Conservation (phyloP, 1,140 invertebrate genomes). For the Drosophila subobscura region DNA sequence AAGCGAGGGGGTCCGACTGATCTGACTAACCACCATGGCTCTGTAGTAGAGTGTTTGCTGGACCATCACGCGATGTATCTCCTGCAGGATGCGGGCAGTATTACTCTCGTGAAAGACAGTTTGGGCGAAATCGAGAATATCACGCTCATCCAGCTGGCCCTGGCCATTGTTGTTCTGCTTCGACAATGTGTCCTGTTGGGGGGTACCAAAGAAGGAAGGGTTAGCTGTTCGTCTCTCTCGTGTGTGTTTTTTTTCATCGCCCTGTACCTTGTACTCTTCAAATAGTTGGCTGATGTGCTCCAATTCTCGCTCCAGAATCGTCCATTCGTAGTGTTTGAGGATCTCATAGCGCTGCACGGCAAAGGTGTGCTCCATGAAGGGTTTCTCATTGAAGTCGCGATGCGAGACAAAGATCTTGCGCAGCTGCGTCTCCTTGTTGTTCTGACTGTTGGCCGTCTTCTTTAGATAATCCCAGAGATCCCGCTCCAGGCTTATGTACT, state of each 20-base stretch:
- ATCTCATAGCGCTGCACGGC: conserved; percentile 58
- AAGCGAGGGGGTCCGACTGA: neutral
- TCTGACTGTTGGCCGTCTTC: conserved; percentile 57
- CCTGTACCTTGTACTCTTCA: conserved; percentile 63
- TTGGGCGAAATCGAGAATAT: conserved; percentile 87
- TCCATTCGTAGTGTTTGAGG: conserved; percentile 77
- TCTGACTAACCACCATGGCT: conserved; percentile 86
- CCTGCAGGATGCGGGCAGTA: conserved; percentile 69
- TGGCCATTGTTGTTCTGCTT: conserved; percentile 39
- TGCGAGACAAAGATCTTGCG: conserved; percentile 74
- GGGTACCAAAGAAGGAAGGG: neutral
- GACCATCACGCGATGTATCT: conserved; percentile 73
- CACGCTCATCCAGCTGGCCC: conserved; percentile 75
- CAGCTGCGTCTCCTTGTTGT: conserved; percentile 65
- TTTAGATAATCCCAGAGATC: conserved; percentile 71
- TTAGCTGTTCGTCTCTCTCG: neutral
- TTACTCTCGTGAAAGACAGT: conserved; percentile 84
- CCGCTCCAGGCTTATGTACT: conserved; percentile 84
- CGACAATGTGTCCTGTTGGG: conserved; percentile 22
- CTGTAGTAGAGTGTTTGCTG: conserved; percentile 86
- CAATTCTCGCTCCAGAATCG: conserved; percentile 67
- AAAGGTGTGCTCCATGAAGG: conserved; percentile 46
- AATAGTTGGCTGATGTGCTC: conserved; percentile 65
- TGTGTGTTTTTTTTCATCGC: neutral
- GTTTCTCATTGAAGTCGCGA: conserved; percentile 52